Base-by-base conservation (phyloP, 1,140 invertebrate genomes). In the Drosophila murphyi region DNA sequence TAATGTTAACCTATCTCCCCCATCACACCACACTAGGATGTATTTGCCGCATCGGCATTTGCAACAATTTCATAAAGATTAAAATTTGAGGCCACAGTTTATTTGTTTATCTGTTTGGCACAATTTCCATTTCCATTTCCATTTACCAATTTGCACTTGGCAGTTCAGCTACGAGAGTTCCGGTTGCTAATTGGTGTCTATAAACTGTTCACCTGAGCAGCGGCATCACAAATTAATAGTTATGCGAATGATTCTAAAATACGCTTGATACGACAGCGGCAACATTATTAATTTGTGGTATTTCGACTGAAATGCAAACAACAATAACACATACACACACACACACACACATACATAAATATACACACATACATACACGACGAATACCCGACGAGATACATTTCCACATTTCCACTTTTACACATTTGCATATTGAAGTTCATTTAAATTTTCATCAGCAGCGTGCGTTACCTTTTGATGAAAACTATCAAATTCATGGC, bases 371-470 rank as follows among this genome's bases (percentile, higher is more conserved):
- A 20, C 20, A 20, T 20, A 20, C 20, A 20, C 20, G 20, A 20
- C 20, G 1, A 20, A 20, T 20, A 20, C 20, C 0, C 20, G 20
- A 20, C 20, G 20, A 20, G 20, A 20, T 20, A 20, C 20, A 69
- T 69, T 69, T 52, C 34, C 67, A 61, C 50, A 62, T 71, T 71
- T 63, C 60, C 51, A 67, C 20, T 51, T 54, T 70, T 71, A 55
- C 73, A 76, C 69, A 76, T 76, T 76, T 76, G 73, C 73, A 76
- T 76, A 76, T 72, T 76, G 60, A 61, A 71, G 45, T 75, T 64
- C 60, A 75, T 75, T 70, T 71, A 59, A 71, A 75, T 63, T 70
- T 63, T 64, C 72, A 71, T 48, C 47, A 72, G 29, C 54, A 43
- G 55, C 47, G 45, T 6, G n/a, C 45, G 59, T 50, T 74, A 74